A percentile compares a stretch with the other conserved stretches of the same genome.
Evolutionary conservation across 2,888 invertebrate species (phyloP).

Genomic region (Mactromeris polynyma): DNA sequence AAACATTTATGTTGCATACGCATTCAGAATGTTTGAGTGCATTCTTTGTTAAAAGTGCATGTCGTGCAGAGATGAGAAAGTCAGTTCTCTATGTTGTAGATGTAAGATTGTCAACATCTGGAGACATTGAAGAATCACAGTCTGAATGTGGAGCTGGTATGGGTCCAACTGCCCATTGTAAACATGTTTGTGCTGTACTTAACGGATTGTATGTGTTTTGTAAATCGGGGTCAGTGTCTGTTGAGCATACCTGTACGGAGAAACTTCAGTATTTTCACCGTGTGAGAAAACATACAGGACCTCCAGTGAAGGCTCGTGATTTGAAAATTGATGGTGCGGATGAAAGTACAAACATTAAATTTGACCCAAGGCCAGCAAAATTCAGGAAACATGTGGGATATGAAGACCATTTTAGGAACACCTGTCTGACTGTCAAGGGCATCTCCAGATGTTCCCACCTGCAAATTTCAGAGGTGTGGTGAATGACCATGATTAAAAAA

Average conservation of each 20-base stretch:
- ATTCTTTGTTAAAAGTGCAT: background rate
- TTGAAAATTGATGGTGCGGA: constrained; percentile 46
- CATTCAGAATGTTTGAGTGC: too few species aligned
- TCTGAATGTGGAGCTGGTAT: constrained; percentile 74
- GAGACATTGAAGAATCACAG: constrained; percentile 60
- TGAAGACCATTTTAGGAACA: constrained; percentile 54
- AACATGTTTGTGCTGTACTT: constrained; percentile 67
- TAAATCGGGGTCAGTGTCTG: constrained; percentile 10
- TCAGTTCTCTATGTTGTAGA: constrained; percentile 54
- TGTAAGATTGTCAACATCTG: constrained; percentile 45
- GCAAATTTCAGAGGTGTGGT: constrained; percentile 59
- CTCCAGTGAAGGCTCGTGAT: constrained; percentile 51
- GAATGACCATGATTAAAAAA: constrained; percentile 65
- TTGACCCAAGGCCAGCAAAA: constrained; percentile 54
- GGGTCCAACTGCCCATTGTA: constrained; percentile 72
- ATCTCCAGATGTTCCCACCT: constrained; percentile 53
- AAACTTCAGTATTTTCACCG: constrained; percentile 61
- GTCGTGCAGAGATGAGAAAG: constrained; percentile 62
- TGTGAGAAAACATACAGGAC: constrained; percentile 42
- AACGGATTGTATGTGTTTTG: constrained; percentile 32
- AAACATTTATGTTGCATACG: background rate
- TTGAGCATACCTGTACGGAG: constrained; percentile 63
- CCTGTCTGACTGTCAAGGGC: constrained; percentile 52
- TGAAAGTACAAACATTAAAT: constrained; percentile 44
- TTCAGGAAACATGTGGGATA: constrained; percentile 38